Conservation (phyloP, 2,113 vertebrate genomes). For the Craseonycteris thonglongyai region DNA sequence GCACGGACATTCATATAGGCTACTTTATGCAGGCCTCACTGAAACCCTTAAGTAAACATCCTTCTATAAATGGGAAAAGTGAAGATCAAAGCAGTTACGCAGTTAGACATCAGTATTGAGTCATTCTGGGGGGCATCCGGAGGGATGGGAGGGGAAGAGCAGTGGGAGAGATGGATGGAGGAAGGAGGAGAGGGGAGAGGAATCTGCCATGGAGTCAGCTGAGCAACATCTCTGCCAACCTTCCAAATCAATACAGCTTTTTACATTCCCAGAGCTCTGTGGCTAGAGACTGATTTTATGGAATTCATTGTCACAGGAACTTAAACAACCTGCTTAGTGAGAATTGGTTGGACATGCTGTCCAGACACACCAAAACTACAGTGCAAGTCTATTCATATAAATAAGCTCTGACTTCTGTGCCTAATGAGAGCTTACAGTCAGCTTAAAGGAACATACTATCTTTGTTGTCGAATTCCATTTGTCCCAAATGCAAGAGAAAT, state of each 20-base stretch:
- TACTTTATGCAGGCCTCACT: neutral
- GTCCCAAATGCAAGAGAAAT: neutral
- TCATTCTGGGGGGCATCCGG: neutral
- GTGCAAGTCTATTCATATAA: conserved; percentile 39
- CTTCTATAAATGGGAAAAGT: neutral
- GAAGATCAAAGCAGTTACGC: neutral
- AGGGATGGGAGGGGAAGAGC: neutral
- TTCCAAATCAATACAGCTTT: neutral
- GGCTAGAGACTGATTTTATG: neutral
- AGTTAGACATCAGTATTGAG: neutral
- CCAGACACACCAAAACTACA: neutral
- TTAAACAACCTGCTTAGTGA: neutral
- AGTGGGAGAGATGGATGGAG: neutral
- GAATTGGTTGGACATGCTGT: conserved; percentile 6
- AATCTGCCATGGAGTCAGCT: neutral
- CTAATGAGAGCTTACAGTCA: conserved; percentile 21
- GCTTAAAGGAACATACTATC: neutral
- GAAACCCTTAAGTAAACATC: neutral
- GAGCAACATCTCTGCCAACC: neutral
- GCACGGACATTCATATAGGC: neutral
- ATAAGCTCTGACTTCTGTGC: neutral
- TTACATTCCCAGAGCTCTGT: neutral
- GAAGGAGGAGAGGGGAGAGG: neutral
- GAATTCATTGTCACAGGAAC: neutral
- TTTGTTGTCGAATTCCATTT: conserved; percentile 19